Evolutionary conservation across 23 tunicate species (phyloP).

Genomic region (Ciona savignyi): DNA sequence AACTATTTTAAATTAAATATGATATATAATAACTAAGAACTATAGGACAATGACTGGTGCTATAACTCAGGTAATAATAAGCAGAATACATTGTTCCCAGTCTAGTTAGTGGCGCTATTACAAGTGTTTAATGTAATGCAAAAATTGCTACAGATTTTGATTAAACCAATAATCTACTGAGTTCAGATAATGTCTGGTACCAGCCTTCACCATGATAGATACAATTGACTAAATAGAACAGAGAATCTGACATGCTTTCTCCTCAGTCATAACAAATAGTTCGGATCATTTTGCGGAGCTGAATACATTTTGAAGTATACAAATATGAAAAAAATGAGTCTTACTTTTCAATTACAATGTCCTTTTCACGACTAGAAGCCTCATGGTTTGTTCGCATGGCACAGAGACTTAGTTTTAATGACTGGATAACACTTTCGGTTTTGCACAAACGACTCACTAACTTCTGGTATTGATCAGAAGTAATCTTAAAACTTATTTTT

Average conservation of each 20-base stretch:
- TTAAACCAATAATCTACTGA: too few relatives aligned
- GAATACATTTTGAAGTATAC: too few relatives aligned
- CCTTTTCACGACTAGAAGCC: constrained; percentile 55
- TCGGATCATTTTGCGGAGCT: too few relatives aligned
- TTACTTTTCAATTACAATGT: constrained; percentile 72
- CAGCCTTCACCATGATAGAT: too few relatives aligned
- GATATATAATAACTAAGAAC: not conserved
- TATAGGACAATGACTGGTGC: not conserved
- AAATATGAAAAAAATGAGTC: constrained; percentile 3
- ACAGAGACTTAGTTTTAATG: constrained; percentile 56
- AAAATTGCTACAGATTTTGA: too few relatives aligned
- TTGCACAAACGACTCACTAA: constrained; percentile 63
- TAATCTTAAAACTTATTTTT: not conserved
- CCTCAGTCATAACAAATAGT: too few relatives aligned
- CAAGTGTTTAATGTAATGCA: too few relatives aligned
- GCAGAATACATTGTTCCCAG: not conserved
- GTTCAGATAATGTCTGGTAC: not conserved
- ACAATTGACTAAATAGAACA: too few relatives aligned
- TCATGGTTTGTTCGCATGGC: constrained; percentile 48
- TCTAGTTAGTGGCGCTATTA: too few relatives aligned
- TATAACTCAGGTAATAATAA: not conserved
- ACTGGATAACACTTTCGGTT: constrained; percentile 76
- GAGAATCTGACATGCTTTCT: too few relatives aligned
- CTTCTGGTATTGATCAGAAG: constrained; percentile 33
- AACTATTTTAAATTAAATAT: too few relatives aligned